Conservation (phyloP, 2,113 vertebrate species). For the Tympanuchus pallidicinctus region DNA sequence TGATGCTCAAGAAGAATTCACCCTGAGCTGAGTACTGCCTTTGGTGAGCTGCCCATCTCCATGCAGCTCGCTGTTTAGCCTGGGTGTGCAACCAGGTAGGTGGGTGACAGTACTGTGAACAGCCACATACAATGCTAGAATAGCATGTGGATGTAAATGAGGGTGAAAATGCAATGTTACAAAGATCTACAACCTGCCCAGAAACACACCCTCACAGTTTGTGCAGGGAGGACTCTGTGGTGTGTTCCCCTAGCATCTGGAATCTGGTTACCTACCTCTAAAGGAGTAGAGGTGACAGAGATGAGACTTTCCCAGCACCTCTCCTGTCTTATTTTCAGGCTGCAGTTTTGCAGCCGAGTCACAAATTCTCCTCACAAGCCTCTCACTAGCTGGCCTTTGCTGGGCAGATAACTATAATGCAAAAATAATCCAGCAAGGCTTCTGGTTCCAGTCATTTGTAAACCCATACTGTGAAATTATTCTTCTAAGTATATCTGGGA, state of each 20-base stretch:
- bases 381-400: neutral
- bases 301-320: neutral
- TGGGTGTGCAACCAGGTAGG: neutral
- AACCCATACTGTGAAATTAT: neutral
- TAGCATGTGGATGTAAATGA: neutral
- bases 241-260: neutral
- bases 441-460: neutral
- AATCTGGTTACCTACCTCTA: neutral
- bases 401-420: neutral
- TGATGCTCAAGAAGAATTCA: fast-evolving
- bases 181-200: neutral
- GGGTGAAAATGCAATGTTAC: neutral
- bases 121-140: neutral
- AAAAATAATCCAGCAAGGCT: neutral
- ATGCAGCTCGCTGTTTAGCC: neutral
- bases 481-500: neutral
- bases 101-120: neutral
- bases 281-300: neutral
- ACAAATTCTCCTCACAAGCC: neutral
- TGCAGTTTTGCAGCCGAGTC: neutral
- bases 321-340: neutral
- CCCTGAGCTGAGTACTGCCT: fast-evolving
- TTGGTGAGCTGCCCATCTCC: neutral
- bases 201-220: neutral
- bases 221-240: neutral